These are phyloP conservation scores for Phaethon lepturus DNA, from an alignment of 2,113 vertebrate genomes.

Conservation along the genomic window DNA sequence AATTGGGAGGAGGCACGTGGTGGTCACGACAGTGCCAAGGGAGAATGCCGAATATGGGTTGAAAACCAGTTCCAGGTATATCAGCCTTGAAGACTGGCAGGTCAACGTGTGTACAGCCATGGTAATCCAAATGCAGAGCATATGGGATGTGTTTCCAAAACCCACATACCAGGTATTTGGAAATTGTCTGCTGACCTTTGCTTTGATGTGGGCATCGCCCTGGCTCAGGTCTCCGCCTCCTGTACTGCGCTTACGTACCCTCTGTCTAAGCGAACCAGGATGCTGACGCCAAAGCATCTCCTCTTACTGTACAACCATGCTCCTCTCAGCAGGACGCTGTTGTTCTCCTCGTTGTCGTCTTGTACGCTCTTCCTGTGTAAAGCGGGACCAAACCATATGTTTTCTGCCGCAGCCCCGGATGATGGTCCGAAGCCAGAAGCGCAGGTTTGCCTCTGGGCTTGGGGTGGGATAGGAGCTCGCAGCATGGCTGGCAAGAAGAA, in stretches of 20 bases:
- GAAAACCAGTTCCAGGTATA: neutral
- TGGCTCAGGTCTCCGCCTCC: neutral
- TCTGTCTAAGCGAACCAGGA: fast-evolving
- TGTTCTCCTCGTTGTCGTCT: neutral
- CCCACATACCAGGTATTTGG: neutral
- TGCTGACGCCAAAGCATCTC: neutral
- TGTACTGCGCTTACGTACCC: fast-evolving
- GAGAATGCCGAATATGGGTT: neutral
- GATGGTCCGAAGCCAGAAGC: neutral
- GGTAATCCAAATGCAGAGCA: neutral
- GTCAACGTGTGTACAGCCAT: neutral
- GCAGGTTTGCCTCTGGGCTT: neutral
- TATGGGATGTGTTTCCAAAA: neutral
- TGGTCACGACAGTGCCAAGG: neutral
- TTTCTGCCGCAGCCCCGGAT: neutral
- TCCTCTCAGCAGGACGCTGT: neutral
- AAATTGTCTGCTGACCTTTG: neutral
- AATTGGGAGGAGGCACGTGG: neutral
- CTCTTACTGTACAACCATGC: neutral
- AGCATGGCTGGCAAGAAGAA: neutral
- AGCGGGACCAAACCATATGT: neutral
- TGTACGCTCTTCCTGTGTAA: neutral
- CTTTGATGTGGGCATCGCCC: neutral
- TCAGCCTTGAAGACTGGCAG: neutral
- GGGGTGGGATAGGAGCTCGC: neutral